Percentiles rank a stretch among this genome's conserved stretches.
These are phyloP conservation scores for Drosophila bifasciata DNA, from an alignment of 1,140 invertebrate species.

Conservation along the genomic window DNA sequence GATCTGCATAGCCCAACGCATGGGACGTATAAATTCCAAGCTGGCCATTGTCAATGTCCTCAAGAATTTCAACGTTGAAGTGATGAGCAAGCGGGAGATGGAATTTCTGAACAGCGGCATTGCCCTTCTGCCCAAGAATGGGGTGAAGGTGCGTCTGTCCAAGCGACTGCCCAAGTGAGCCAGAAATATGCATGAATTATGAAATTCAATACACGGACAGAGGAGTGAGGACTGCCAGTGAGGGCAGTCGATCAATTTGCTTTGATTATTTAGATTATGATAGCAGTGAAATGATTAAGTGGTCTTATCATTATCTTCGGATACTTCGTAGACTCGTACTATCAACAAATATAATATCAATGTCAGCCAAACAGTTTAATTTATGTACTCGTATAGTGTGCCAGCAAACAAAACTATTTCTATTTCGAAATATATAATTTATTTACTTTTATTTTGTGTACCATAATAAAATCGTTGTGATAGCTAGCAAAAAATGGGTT, in stretches of 20 bases:
- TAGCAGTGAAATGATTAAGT: too few relatives aligned
- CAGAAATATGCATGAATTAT: slow-evolving; percentile 19
- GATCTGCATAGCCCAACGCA: slow-evolving; percentile 83
- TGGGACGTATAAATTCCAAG: slow-evolving; percentile 65
- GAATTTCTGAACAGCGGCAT: slow-evolving; percentile 55
- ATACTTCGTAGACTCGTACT: background rate
- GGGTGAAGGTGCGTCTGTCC: slow-evolving; percentile 63
- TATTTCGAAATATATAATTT: too few relatives aligned
- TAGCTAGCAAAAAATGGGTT: background rate
- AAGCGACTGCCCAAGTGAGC: slow-evolving; percentile 35
- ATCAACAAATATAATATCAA: too few relatives aligned
- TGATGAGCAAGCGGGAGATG: slow-evolving; percentile 52
- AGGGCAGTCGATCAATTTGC: background rate
- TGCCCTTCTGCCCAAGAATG: slow-evolving; percentile 63
- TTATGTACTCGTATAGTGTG: too few relatives aligned
- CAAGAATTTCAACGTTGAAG: slow-evolving; percentile 62
- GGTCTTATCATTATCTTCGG: slow-evolving; percentile 34
- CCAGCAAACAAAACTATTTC: too few relatives aligned
- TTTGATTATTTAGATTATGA: background rate
- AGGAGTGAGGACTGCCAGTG: too few relatives aligned
- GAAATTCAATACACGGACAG: slow-evolving; percentile 12
- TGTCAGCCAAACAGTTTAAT: too few relatives aligned
- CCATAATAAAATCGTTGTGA: background rate
- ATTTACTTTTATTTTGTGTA: too few relatives aligned
- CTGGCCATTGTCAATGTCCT: slow-evolving; percentile 66